Evolutionary conservation across 2,888 invertebrate species (phyloP).

Genomic region (Apotomis capreana): DNA sequence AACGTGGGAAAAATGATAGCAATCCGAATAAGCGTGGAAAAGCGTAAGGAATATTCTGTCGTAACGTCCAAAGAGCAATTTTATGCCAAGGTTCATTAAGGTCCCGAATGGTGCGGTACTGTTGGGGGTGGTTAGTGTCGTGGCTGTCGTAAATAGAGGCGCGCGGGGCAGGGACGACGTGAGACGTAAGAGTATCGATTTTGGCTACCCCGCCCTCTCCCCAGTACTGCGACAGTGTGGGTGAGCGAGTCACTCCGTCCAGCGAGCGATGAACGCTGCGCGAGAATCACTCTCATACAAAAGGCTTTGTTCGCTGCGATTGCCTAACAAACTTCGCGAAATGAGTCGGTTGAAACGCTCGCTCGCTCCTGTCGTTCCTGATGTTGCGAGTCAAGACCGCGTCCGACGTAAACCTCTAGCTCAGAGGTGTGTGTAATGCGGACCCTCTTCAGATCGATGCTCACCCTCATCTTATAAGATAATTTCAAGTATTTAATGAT

Average conservation of each 20-base stretch:
- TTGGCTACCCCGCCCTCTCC: slow-evolving; percentile 79
- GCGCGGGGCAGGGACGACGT: slow-evolving; percentile 68
- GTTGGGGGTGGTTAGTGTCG: slow-evolving; percentile 80
- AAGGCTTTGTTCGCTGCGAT: slow-evolving; percentile 67
- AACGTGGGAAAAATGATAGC: slow-evolving; percentile 59
- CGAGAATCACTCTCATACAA: slow-evolving; percentile 65
- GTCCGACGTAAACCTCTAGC: slow-evolving; percentile 18
- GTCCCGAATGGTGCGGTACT: slow-evolving; percentile 73
- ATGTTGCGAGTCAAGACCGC: slow-evolving; percentile 38
- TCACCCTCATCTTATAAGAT: slow-evolving; percentile 41
- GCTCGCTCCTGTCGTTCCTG: slow-evolving; percentile 43
- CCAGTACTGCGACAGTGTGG: slow-evolving; percentile 78
- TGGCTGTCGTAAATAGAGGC: slow-evolving; percentile 63
- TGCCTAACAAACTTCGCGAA: slow-evolving; percentile 53
- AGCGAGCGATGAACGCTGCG: slow-evolving; percentile 61
- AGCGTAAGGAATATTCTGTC: slow-evolving; percentile 51
- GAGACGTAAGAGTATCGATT: slow-evolving; percentile 82
- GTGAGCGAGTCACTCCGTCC: slow-evolving; percentile 67
- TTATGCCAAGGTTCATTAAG: slow-evolving; percentile 71
- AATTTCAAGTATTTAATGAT: slow-evolving; percentile 36
- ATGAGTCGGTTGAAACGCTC: slow-evolving; percentile 53
- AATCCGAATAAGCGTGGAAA: slow-evolving; percentile 49
- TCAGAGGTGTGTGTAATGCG: slow-evolving; percentile 39
- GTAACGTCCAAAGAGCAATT: slow-evolving; percentile 63
- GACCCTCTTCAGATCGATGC: slow-evolving; percentile 40